Conservation (phyloP, 2,888 invertebrate genomes). For the Imbricaverruca yamaguchii region DNA sequence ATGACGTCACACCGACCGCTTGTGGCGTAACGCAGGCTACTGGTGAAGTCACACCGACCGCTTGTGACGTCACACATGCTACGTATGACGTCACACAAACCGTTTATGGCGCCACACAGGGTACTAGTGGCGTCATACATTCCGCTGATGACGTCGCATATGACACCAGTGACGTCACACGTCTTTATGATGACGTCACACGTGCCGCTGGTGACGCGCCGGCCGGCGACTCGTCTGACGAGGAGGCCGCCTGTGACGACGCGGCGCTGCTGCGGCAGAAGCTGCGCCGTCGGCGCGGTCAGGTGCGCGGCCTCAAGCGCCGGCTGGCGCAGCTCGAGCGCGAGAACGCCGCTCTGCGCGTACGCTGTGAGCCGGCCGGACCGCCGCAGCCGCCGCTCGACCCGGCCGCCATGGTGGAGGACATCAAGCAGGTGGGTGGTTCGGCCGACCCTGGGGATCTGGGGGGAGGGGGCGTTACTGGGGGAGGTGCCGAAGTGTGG, state of each 20-base stretch:
- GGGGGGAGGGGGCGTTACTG: background rate
- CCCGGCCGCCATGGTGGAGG: constrained; percentile 12
- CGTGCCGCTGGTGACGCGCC: background rate
- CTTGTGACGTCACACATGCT: background rate
- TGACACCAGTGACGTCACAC: too few species aligned
- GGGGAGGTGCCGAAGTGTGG: background rate
- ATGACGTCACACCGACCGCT: too few species aligned
- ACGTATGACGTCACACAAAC: too few species aligned
- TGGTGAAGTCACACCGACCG: background rate
- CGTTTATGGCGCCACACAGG: too few species aligned
- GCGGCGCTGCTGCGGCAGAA: background rate
- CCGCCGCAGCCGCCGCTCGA: background rate
- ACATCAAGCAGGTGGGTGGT: constrained; percentile 14
- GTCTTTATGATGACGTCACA: background rate
- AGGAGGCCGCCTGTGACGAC: background rate
- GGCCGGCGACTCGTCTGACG: background rate
- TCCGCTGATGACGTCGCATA: too few species aligned
- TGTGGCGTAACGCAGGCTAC: background rate
- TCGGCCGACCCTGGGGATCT: too few species aligned
- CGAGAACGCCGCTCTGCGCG: background rate
- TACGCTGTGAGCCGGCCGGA: constrained; percentile 33
- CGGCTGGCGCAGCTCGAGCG: background rate
- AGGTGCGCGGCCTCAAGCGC: background rate
- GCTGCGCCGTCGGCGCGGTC: background rate
- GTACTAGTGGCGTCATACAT: too few species aligned